phyloP scores from a whole-genome alignment of 1,140 invertebrate genomes.

The Mycetomoellerius zeteki region DNA sequence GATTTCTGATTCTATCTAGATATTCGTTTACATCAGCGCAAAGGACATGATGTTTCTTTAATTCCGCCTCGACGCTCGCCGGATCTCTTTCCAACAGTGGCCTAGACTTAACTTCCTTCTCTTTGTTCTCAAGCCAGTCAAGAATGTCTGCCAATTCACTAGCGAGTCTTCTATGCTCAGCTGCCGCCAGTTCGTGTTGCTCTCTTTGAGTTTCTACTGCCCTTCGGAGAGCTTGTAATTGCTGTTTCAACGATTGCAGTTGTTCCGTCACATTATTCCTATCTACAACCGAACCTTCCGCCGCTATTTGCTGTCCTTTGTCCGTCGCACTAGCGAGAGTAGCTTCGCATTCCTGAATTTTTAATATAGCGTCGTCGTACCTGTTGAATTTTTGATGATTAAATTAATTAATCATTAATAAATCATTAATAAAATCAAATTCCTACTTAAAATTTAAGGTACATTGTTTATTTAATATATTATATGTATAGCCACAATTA shows the following conservation, averaged over 20 bases:
- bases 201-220: slow-evolving; percentile 94
- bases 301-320: slow-evolving; percentile 96
- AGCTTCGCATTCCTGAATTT: slow-evolving; percentile 96
- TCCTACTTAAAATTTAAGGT: not conserved
- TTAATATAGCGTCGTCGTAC: slow-evolving; percentile 94
- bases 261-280: slow-evolving; percentile 95
- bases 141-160: slow-evolving; percentile 93
- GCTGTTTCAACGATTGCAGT: slow-evolving; percentile 94
- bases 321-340: slow-evolving; percentile 94
- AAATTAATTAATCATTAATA: not conserved
- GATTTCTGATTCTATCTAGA: slow-evolving; percentile 90
- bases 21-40: slow-evolving; percentile 91
- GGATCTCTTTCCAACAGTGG: slow-evolving; percentile 93
- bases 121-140: slow-evolving; percentile 94
- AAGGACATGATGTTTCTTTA: slow-evolving; percentile 92
- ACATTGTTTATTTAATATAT: not conserved
- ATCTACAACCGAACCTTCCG: slow-evolving; percentile 94
- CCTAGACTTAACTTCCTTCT: slow-evolving; percentile 93
- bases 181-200: slow-evolving; percentile 95
- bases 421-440: not conserved
- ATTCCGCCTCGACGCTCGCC: slow-evolving; percentile 93
- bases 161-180: slow-evolving; percentile 94
- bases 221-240: slow-evolving; percentile 92
- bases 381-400: slow-evolving; percentile 79
- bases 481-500: not conserved